Conservation (phyloP, 2,888 invertebrate genomes). For the Elmis aenea region DNA sequence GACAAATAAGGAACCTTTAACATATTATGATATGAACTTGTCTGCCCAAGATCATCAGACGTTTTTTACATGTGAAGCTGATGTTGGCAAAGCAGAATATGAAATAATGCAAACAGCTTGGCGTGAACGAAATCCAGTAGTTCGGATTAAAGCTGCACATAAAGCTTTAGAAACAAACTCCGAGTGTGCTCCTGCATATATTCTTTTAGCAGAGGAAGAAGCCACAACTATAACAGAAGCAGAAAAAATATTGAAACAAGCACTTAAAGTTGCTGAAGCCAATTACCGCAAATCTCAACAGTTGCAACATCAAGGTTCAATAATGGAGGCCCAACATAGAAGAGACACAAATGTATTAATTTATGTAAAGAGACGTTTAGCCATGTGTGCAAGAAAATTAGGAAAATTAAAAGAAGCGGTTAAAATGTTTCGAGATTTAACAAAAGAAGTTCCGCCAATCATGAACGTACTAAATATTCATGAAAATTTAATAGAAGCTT, state of each 20-base stretch:
- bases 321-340: conserved; percentile 73
- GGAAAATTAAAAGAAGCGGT: conserved; percentile 93
- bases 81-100: conserved; percentile 81
- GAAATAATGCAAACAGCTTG: conserved; percentile 96
- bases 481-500: conserved; percentile 93
- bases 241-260: conserved; percentile 77
- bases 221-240: conserved; percentile 86
- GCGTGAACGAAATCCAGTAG: conserved; percentile 89
- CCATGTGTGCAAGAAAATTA: conserved; percentile 95
- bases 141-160: conserved; percentile 86
- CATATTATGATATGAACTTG: conserved; percentile 98
- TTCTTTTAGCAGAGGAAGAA: conserved; percentile 94
- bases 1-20: conserved; percentile 89
- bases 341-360: conserved; percentile 91
- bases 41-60: conserved; percentile 98
- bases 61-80: conserved; percentile 88
- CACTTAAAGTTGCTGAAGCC: conserved; percentile 53
- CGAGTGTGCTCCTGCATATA: conserved; percentile 92
- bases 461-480: conserved; percentile 91
- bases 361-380: conserved; percentile 87
- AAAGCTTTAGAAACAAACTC: conserved; percentile 80
- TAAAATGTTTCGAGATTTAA: conserved; percentile 93
- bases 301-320: conserved; percentile 68
- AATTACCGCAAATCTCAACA: conserved; percentile 71
- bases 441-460: conserved; percentile 93